Percentiles rank a stretch among this genome's conserved stretches.
Evolutionary conservation across 2,797 vertebrate genomes (phyloP).

Genomic region (Hoplostethus atlanticus): DNA sequence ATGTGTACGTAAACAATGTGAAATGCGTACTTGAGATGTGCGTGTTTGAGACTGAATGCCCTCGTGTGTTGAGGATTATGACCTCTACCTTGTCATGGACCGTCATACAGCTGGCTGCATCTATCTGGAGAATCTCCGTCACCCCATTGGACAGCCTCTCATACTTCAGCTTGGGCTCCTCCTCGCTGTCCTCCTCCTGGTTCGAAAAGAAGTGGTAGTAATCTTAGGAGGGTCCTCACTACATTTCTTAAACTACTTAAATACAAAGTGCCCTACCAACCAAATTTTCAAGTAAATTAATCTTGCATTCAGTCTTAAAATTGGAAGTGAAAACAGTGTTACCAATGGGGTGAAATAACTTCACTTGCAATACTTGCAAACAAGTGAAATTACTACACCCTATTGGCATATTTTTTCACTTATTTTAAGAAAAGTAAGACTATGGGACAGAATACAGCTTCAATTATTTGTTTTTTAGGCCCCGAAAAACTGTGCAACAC

Average conservation of each 20-base stretch:
- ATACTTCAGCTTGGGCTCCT: slow-evolving; percentile 98
- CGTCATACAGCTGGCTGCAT: slow-evolving; percentile 98
- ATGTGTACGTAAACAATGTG: slow-evolving; percentile 64
- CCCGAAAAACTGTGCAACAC: background rate
- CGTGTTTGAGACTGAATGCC: slow-evolving; percentile 45
- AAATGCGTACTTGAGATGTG: slow-evolving; percentile 39
- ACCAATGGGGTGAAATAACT: background rate
- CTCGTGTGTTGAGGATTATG: slow-evolving; percentile 43
- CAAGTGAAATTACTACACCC: too few species aligned
- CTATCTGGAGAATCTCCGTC: slow-evolving; percentile 96
- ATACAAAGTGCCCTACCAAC: slow-evolving; percentile 28
- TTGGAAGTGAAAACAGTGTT: background rate
- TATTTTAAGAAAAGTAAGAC: too few species aligned
- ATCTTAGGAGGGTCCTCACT: slow-evolving; percentile 15
- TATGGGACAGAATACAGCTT: too few species aligned
- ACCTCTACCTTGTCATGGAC: slow-evolving; percentile 96
- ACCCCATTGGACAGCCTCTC: slow-evolving; percentile 96
- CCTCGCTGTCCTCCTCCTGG: slow-evolving; percentile 98
- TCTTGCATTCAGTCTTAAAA: background rate
- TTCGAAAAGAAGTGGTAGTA: slow-evolving; percentile 33
- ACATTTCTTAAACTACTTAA: slow-evolving; percentile 27
- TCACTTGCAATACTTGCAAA: background rate
- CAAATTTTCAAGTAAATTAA: background rate
- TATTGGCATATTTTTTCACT: too few species aligned
- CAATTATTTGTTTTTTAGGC: too few species aligned